These are phyloP conservation scores for Myiozetetes cayanensis DNA, from an alignment of 2,113 vertebrate genomes.

Conservation along the genomic window DNA sequence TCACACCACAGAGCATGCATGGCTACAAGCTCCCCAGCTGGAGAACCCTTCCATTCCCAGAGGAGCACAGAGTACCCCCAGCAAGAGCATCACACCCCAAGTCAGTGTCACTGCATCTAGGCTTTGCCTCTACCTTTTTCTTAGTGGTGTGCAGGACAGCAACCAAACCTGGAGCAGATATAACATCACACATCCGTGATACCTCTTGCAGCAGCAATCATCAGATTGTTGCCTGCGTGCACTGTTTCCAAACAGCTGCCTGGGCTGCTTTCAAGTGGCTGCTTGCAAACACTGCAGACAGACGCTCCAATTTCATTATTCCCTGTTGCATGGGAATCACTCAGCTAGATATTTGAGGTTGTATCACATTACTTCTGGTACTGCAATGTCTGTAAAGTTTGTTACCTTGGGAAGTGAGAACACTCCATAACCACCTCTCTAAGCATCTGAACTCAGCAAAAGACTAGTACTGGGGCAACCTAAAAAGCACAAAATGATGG, in stretches of 20 bases:
- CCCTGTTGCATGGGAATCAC: neutral
- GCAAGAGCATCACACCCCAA: rapidly evolving
- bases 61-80: neutral
- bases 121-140: neutral
- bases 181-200: neutral
- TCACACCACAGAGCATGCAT: neutral
- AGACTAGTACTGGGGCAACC: neutral
- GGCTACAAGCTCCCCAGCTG: rapidly evolving
- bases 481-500: neutral
- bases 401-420: neutral
- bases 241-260: neutral
- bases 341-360: neutral
- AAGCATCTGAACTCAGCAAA: neutral
- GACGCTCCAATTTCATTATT: neutral
- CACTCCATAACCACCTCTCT: neutral
- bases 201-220: neutral
- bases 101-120: neutral
- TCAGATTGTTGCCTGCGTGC: neutral
- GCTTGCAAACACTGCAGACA: neutral
- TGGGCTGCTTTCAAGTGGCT: neutral
- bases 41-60: neutral
- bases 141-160: neutral
- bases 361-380: neutral
- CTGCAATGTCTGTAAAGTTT: neutral
- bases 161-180: neutral